phyloP scores from a whole-genome alignment of 2,113 vertebrate species.

The Notothenia rossii region DNA sequence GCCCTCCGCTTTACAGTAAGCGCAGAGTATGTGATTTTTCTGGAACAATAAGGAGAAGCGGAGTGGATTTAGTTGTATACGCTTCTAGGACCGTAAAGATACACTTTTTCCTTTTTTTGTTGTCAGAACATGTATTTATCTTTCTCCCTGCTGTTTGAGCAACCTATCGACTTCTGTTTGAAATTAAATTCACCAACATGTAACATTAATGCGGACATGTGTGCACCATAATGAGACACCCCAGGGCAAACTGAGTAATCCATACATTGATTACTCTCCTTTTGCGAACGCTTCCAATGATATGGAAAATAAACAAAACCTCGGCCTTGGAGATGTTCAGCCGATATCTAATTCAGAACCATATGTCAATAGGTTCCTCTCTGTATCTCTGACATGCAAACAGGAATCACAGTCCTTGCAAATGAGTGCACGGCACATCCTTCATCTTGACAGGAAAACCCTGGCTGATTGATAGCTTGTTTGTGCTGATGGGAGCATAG shows the following conservation, averaged over 20 bases:
- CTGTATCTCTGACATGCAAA: constrained; percentile 53
- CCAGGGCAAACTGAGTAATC: background rate
- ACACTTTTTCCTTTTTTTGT: constrained; percentile 4
- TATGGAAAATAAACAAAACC: constrained; percentile 3
- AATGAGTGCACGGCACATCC: constrained; percentile 35
- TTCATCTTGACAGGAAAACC: constrained; percentile 56
- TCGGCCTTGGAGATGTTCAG: constrained; percentile 32
- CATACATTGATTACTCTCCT: constrained; percentile 9
- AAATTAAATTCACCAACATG: background rate
- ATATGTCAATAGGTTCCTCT: constrained; percentile 49
- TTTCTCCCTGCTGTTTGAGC: constrained; percentile 14
- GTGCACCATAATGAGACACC: constrained; percentile 16
- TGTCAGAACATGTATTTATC: background rate
- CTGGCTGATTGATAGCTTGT: constrained; percentile 64
- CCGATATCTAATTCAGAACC: constrained; percentile 41
- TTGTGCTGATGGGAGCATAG: constrained; percentile 50
- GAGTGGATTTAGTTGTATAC: constrained; percentile 34
- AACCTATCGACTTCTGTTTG: constrained; percentile 4
- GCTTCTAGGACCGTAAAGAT: constrained; percentile 8
- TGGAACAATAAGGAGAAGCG: constrained; percentile 38
- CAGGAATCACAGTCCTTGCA: constrained; percentile 45
- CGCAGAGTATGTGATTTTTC: constrained; percentile 64
- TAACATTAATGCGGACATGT: background rate
- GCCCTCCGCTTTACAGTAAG: constrained; percentile 70
- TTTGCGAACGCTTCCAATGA: constrained; percentile 8